Evolutionary conservation across 2,797 vertebrate genomes (phyloP), one percentile per base, ranked within the genome.

Genomic region (Sebastes paucispinis): DNA sequence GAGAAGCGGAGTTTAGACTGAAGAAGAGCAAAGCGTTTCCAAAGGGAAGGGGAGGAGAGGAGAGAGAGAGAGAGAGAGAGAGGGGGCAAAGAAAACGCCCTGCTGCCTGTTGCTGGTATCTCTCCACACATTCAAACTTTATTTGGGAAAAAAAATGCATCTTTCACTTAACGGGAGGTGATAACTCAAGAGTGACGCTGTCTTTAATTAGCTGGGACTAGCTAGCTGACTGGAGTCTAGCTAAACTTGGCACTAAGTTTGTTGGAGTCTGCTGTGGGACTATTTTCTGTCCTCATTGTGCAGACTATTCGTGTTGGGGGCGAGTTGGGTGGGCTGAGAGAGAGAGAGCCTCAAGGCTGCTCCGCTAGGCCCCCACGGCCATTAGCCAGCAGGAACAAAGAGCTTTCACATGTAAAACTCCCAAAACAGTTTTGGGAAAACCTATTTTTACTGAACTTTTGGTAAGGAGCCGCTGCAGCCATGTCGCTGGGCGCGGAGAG

Each of bases 401-500:
- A 86, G 65, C 6, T n/a, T 85, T 84, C 91, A 84, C 87, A 94
- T 94, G 94, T 92, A 89, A 93, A 93, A 89, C 78, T 55, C 47
- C 25, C 25, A 8, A 52, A 78, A 78, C 78, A 54, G 43, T 84
- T 80, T 58, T n/a, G 14, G 43, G 8, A 31, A 11, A 58, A 79
- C 25, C 43, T 52, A n/a, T 52, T 68, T 77, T 76, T 25, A 50
- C 18, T 12, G 22, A 74, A 72, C 43, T 85, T 77, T 69, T 69
- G 8, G 8, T 18, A 50, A 54, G 18, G 10, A 50, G 9, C 58
- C 3, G 43, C 50, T 27, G 87, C 83, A 74, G 90, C 70, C 89
- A 96, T 96, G 96, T 95, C 96, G 73, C 85, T 83, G 9, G 95
- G 95, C 85, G 96, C 95, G 10, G 96, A 96, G 91, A 95, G 92